A percentile compares a stretch with the other conserved stretches of the same genome.
Conservation (phyloP, 2,113 vertebrate species). For the Phocoena phocoena region DNA sequence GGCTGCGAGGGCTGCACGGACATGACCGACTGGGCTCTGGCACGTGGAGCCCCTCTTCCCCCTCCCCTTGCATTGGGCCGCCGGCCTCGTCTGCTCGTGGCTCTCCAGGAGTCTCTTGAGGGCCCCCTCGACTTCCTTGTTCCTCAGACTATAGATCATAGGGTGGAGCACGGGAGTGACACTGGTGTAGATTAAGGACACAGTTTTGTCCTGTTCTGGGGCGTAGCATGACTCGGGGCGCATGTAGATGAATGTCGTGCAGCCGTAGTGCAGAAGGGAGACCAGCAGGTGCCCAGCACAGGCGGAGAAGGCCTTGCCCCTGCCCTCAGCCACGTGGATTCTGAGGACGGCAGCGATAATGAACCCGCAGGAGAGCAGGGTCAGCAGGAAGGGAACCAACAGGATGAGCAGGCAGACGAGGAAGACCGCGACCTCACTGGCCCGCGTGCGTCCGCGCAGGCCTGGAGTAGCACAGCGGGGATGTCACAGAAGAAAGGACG, state of each 20-base stretch:
- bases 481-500: slow-evolving; percentile 73
- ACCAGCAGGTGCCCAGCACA: slow-evolving; percentile 62
- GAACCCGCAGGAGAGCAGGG: slow-evolving; percentile 57
- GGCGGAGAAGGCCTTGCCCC: slow-evolving; percentile 62
- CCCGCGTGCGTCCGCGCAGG: slow-evolving; percentile 40
- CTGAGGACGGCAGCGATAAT: slow-evolving; percentile 43
- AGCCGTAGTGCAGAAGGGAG: slow-evolving; percentile 67
- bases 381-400: slow-evolving; percentile 23
- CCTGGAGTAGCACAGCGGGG: slow-evolving; percentile 60
- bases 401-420: background rate
- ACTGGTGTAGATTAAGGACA: slow-evolving; percentile 69
- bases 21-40: background rate
- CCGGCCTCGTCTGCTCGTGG: background rate
- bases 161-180: slow-evolving; percentile 72
- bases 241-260: slow-evolving; percentile 67
- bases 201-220: slow-evolving; percentile 56
- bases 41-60: background rate
- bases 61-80: background rate
- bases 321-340: slow-evolving; percentile 48
- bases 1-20: background rate
- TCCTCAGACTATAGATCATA: slow-evolving; percentile 61
- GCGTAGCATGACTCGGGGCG: slow-evolving; percentile 53
- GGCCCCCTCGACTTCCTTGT: slow-evolving; percentile 68
- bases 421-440: slow-evolving; percentile 60
- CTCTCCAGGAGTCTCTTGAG: slow-evolving; percentile 37